A percentile compares a stretch with the other conserved stretches of the same genome.
phyloP scores from a whole-genome alignment of 2,888 invertebrate species.

The Tetanocera ferruginea region DNA sequence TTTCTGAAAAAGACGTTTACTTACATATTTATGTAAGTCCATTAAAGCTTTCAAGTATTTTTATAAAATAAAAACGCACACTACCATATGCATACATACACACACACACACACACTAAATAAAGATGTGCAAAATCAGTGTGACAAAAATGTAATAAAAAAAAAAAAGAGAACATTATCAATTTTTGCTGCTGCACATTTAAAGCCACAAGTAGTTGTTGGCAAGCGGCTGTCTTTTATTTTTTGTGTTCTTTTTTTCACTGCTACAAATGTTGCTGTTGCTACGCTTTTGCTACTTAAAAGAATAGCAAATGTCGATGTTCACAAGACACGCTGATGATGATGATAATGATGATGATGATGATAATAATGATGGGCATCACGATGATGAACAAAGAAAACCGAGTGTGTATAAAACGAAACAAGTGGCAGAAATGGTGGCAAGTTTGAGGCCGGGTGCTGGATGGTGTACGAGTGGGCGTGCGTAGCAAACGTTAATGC shows the following conservation, averaged over 20 bases:
- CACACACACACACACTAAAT: too few relatives aligned
- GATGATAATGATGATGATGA: background rate
- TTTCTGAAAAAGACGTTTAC: too few relatives aligned
- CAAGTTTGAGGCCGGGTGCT: background rate
- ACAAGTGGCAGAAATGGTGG: background rate
- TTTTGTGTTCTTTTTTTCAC: background rate
- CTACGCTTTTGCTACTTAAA: background rate
- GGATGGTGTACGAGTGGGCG: too few relatives aligned
- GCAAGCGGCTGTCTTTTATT: background rate
- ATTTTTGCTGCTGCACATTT: conserved; percentile 17
- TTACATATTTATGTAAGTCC: too few relatives aligned
- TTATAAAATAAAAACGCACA: background rate
- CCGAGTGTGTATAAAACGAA: background rate
- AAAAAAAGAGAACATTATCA: background rate
- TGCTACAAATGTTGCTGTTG: too few relatives aligned
- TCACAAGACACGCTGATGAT: background rate
- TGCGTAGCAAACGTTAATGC: background rate
- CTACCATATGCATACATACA: too few relatives aligned
- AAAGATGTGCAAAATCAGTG: background rate
- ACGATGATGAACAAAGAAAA: background rate
- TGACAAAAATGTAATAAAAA: background rate
- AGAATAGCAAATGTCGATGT: conserved; percentile 8
- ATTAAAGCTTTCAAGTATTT: conserved; percentile 7
- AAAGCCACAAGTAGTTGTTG: conserved; percentile 34
- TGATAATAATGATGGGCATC: too few relatives aligned